These are phyloP conservation scores for Candoia aspera DNA, from an alignment of 2,113 vertebrate genomes.

Conservation along the genomic window DNA sequence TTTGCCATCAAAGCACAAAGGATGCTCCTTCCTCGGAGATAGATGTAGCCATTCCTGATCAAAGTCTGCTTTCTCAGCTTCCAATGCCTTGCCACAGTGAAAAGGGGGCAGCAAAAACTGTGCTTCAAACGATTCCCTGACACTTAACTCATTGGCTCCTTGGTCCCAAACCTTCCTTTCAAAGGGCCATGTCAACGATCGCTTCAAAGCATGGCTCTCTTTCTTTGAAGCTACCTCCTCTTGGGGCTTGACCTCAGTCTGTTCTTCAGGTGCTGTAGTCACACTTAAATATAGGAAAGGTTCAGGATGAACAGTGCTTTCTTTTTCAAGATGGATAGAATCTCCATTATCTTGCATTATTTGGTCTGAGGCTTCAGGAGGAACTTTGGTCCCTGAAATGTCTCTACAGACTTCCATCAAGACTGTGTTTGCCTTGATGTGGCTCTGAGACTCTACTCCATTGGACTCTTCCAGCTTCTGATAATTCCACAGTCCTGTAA, in stretches of 20 bases:
- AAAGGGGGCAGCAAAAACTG: neutral
- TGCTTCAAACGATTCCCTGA: conserved; percentile 14
- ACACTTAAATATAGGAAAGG: conserved; percentile 48
- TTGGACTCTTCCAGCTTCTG: neutral
- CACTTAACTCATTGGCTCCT: neutral
- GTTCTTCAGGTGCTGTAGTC: conserved; percentile 20
- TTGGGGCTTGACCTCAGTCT: neutral
- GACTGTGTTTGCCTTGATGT: neutral
- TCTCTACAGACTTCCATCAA: neutral
- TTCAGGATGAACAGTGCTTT: neutral
- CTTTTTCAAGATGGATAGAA: neutral
- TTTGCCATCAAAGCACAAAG: neutral
- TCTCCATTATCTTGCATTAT: neutral
- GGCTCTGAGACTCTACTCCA: neutral
- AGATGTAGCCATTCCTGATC: neutral
- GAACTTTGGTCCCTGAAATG: too few species aligned
- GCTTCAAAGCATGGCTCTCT: conserved; percentile 5
- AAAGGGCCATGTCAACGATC: conserved; percentile 46
- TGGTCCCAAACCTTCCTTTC: neutral
- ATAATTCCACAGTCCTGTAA: conserved; percentile 35
- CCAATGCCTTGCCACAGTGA: neutral
- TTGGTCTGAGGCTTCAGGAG: neutral
- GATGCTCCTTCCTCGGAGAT: neutral
- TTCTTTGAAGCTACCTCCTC: neutral
- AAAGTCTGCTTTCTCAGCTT: neutral